Base-by-base conservation (phyloP, 2,888 invertebrate genomes). In the Cheilosia soror region DNA sequence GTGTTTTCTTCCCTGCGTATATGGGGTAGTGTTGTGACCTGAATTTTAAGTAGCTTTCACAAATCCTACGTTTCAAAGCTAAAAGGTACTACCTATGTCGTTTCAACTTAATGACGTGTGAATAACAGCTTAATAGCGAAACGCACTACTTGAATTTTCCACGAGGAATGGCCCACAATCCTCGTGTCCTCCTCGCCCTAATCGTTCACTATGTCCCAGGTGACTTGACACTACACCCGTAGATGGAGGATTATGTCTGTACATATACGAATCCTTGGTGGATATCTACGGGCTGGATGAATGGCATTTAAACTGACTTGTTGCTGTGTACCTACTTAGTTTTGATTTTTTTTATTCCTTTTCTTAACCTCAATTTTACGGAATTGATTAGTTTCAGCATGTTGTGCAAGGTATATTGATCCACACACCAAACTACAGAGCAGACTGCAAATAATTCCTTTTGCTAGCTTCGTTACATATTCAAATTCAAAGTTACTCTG, bases 91-190 rank as follows among this genome's bases (percentile, higher is more conserved):
- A 33, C 31, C 31, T 27, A 13, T n/a, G 69, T 66, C 84, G 65
- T 80, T 80, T 75, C 75, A 65, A 60, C 55, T 84, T 80, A 84
- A 84, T 84, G 80, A 80, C 65, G 75, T 75, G 71, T 84, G 80
- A 84, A 80, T 80, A 80, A 80, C 80, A 76, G 60, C 80, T 84
- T 84, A 84, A 84, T 84, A 80, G 71, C 80, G 42, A 71, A 84
- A 80, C 80, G 84, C 80, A 73, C 55, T 80, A 71, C 84, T 84
- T 80, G 75, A 75, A 80, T 69, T 68, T 66, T 80, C 69, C 75
- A 58, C 75, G 53, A 69, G 40, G 65, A 60, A 66, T 76, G 69
- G 58, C 58, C 68, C 62, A 81, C 63, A 71, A 63, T 78, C 58
- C 15, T 60, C 49, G 27, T 27, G 4, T n/a, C 63, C 49, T 47